A percentile compares a stretch with the other conserved stretches of the same genome.
Evolutionary conservation across 2,797 vertebrate genomes (phyloP).

Genomic region (Syndactyla subalaris): DNA sequence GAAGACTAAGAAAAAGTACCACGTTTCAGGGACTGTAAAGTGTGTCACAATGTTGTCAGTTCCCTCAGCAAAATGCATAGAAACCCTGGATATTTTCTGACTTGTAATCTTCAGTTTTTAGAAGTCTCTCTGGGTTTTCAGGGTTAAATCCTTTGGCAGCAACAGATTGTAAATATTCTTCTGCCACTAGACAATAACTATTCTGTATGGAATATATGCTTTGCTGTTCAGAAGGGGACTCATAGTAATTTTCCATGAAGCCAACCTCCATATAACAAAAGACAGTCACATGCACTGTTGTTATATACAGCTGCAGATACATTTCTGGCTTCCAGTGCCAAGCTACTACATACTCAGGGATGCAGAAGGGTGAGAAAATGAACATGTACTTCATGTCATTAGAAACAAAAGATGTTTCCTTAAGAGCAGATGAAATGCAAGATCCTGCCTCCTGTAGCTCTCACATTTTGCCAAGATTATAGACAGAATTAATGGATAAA

Average conservation of each 20-base stretch:
- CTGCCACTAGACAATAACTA: background rate
- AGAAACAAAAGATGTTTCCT: background rate
- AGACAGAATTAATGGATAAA: slow-evolving; percentile 53
- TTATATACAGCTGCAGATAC: background rate
- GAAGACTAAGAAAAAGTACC: background rate
- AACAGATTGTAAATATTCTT: background rate
- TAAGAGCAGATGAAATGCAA: background rate
- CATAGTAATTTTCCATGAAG: background rate
- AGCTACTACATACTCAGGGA: background rate
- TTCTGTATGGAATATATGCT: background rate
- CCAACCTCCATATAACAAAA: background rate
- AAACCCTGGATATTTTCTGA: background rate
- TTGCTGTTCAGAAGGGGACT: background rate
- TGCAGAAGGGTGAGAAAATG: background rate
- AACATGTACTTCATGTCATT: background rate
- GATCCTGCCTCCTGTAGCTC: slow-evolving; percentile 9
- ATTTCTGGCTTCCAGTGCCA: background rate
- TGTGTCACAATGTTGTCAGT: background rate
- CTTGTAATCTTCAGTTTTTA: background rate
- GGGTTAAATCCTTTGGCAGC: background rate
- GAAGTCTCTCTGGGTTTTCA: background rate
- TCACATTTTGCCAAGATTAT: slow-evolving; percentile 43
- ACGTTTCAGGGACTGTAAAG: background rate
- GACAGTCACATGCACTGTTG: background rate
- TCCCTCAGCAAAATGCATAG: background rate